phyloP scores from a whole-genome alignment of 2,113 vertebrate genomes.

The Fregata magnificens region DNA sequence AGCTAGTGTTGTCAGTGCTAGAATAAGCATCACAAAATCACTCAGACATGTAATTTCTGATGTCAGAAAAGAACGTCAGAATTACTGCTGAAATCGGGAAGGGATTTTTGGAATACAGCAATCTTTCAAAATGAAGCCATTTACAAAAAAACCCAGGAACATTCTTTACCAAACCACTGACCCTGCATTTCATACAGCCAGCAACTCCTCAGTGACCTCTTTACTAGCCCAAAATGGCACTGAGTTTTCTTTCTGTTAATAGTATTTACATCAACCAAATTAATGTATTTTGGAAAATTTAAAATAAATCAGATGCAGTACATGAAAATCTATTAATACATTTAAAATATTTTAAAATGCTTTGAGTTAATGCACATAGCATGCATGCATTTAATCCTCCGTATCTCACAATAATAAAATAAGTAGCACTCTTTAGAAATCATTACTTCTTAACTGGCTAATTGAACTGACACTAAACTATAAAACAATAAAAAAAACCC shows the following conservation, averaged over 20 bases:
- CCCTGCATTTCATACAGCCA: neutral
- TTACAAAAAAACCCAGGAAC: neutral
- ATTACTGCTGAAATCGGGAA: conserved; percentile 31
- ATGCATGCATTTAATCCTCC: neutral
- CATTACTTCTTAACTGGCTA: neutral
- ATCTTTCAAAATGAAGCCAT: neutral
- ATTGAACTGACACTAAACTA: neutral
- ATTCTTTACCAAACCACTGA: neutral
- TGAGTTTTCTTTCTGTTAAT: neutral
- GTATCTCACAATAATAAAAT: neutral
- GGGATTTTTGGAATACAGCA: neutral
- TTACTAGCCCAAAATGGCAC: neutral
- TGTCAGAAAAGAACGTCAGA: conserved; percentile 52
- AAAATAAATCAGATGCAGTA: neutral
- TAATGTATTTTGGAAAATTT: neutral
- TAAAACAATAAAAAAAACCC: neutral
- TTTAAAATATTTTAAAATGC: neutral
- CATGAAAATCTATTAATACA: neutral
- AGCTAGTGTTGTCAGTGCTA: neutral
- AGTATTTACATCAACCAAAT: neutral
- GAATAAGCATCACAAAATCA: conserved; percentile 41
- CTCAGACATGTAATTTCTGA: conserved; percentile 42
- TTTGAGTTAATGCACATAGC: neutral
- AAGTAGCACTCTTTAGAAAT: conserved; percentile 17
- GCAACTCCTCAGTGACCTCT: conserved; percentile 2